Conservation (phyloP, 2,888 invertebrate genomes). For the Polyommatus icarus region DNA sequence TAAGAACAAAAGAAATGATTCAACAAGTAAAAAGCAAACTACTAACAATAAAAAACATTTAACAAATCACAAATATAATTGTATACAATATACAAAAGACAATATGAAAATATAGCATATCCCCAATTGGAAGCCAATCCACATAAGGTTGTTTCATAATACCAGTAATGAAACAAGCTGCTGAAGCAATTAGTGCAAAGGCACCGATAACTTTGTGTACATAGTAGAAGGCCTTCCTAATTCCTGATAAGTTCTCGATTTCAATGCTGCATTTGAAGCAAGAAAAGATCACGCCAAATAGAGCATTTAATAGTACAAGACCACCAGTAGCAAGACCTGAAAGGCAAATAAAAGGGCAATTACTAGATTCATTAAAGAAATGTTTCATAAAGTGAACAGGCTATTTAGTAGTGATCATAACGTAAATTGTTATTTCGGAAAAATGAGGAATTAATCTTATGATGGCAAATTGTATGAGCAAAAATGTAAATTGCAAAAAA, state of each 20-base stretch:
- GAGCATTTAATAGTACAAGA: constrained; percentile 37
- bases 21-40: too few relatives aligned
- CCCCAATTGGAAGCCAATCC: constrained; percentile 44
- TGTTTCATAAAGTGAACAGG: not conserved
- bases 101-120: constrained; percentile 45
- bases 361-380: not conserved
- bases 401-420: not conserved
- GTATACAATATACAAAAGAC: constrained; percentile 50
- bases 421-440: not conserved
- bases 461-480: too few relatives aligned
- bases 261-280: constrained; percentile 26
- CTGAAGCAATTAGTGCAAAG: constrained; percentile 44
- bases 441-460: too few relatives aligned
- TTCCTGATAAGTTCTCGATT: constrained; percentile 18
- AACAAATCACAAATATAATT: constrained; percentile 41
- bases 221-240: constrained; percentile 31
- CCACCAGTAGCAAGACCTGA: constrained; percentile 43
- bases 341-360: constrained; percentile 34
- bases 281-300: constrained; percentile 41
- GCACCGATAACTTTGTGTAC: constrained; percentile 46
- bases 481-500: too few relatives aligned
- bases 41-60: constrained; percentile 30
- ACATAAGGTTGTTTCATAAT: constrained; percentile 46
- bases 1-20: too few relatives aligned
- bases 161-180: constrained; percentile 51